phyloP scores from a whole-genome alignment of 1,140 invertebrate genomes.

The Euura saliciscinereae region DNA sequence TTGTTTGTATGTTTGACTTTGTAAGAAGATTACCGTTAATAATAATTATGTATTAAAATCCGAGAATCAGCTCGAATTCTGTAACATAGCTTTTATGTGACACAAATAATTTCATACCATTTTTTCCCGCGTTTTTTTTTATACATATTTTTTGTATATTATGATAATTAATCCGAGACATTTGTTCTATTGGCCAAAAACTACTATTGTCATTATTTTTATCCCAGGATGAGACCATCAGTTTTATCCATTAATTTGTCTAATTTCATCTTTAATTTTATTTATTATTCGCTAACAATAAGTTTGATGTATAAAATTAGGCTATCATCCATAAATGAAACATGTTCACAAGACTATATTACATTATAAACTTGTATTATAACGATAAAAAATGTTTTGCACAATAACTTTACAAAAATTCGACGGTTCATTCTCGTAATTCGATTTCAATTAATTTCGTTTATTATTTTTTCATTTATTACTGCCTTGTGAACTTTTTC shows the following conservation, averaged over 20 bases:
- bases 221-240: background rate
- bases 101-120: constrained; percentile 3
- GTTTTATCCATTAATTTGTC: background rate
- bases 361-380: background rate
- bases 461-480: background rate
- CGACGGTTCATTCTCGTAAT: background rate
- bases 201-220: background rate
- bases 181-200: constrained; percentile 5
- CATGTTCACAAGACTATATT: background rate
- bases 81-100: background rate
- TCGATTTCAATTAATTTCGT: too few species aligned
- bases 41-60: constrained; percentile 24
- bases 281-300: too few species aligned
- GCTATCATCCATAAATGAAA: background rate
- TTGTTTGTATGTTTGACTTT: constrained; percentile 22
- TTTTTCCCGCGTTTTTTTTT: too few species aligned
- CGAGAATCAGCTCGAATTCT: background rate
- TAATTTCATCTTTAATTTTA: background rate
- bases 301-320: background rate
- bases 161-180: background rate
- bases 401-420: background rate
- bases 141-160: background rate
- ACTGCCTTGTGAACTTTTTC: background rate
- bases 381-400: background rate
- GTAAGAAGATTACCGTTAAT: constrained; percentile 31